A percentile compares a stretch with the other conserved stretches of the same genome.
Evolutionary conservation across 1,140 invertebrate species (phyloP).

Genomic region (Drepana arcuata): DNA sequence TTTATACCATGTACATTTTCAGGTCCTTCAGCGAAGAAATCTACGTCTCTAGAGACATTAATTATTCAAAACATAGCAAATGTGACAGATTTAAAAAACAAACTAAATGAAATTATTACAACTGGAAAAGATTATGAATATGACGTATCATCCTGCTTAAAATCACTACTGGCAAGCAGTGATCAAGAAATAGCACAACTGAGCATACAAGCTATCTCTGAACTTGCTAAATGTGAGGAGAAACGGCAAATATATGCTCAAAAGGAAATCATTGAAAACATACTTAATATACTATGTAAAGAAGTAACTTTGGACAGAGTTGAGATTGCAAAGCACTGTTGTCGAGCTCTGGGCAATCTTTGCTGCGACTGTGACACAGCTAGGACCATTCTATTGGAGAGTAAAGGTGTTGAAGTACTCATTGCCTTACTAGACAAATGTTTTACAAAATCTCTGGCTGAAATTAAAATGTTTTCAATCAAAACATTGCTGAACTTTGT

Average conservation of each 20-base stretch:
- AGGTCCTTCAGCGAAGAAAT: constrained; percentile 48
- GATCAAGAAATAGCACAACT: constrained; percentile 45
- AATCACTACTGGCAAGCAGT: constrained; percentile 37
- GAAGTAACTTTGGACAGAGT: constrained; percentile 55
- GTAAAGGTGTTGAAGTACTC: constrained; percentile 74
- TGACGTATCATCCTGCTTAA: constrained; percentile 53
- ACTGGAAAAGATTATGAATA: constrained; percentile 48
- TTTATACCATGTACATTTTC: constrained; percentile 16
- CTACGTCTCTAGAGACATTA: constrained; percentile 45
- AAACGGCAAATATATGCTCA: constrained; percentile 78
- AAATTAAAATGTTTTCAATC: constrained; percentile 53
- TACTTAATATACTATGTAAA: constrained; percentile 71
- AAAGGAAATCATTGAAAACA: constrained; percentile 71
- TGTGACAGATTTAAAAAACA: constrained; percentile 43
- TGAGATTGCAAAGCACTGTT: constrained; percentile 78
- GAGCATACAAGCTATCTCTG: constrained; percentile 78
- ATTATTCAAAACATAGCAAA: constrained; percentile 47
- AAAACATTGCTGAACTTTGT: constrained; percentile 85
- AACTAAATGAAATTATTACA: constrained; percentile 51
- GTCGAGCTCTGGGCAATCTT: constrained; percentile 88
- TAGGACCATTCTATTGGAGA: constrained; percentile 75
- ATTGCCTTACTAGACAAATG: constrained; percentile 54
- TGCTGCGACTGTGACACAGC: constrained; percentile 88
- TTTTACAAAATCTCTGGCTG: constrained; percentile 34
- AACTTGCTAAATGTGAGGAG: constrained; percentile 79